Evolutionary conservation across 2,888 invertebrate species (phyloP).

Genomic region (Hydriomena furcata): DNA sequence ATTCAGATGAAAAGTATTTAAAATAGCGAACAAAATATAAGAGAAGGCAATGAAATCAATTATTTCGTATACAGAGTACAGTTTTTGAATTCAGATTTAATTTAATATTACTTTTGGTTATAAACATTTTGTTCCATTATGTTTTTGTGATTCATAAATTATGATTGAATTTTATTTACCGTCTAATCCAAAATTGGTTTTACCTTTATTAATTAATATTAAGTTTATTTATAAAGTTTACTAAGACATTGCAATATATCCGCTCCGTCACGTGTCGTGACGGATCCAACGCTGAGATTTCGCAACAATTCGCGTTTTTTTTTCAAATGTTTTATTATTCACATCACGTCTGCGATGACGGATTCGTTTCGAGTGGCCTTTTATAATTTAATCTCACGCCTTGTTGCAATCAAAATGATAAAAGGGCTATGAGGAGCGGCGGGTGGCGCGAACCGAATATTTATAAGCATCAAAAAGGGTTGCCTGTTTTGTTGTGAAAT

Average conservation of each 20-base stretch:
- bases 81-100: no score
- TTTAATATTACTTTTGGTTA: no score
- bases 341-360: conserved; percentile 47
- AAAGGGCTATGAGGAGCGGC: conserved; percentile 9
- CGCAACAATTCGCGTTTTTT: background rate
- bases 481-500: conserved; percentile 6
- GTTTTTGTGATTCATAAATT: no score
- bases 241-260: no score
- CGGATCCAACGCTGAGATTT: background rate
- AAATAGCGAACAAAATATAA: no score
- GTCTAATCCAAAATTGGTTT: no score
- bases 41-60: no score
- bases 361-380: conserved; percentile 57
- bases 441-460: conserved; percentile 7
- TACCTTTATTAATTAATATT: no score
- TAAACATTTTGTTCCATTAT: no score
- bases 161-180: no score
- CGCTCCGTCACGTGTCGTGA: background rate
- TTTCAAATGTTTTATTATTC: background rate
- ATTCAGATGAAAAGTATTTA: background rate
- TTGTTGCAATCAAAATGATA: conserved; percentile 53
- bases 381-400: conserved; percentile 65
- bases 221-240: no score
- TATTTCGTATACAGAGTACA: no score
- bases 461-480: conserved; percentile 15